Evolutionary conservation across 2,888 invertebrate species (phyloP).

Genomic region (Gymnosoma rotundatum): DNA sequence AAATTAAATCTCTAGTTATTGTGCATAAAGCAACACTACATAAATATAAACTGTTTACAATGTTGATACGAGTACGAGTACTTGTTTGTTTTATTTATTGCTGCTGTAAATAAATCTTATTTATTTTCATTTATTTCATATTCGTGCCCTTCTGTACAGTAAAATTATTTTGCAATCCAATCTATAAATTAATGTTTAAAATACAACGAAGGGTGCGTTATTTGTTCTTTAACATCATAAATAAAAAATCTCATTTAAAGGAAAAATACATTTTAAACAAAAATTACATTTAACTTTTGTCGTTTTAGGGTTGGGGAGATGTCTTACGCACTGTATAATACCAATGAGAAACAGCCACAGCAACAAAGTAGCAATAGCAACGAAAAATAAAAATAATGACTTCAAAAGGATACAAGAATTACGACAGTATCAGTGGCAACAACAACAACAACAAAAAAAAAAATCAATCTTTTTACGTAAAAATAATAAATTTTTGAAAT

Average conservation of each 20-base stretch:
- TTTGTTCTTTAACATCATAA: slow-evolving; percentile 52
- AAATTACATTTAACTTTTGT: background rate
- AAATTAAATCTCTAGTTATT: background rate
- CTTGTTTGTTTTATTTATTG: slow-evolving; percentile 1
- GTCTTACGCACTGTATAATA: slow-evolving; percentile 50
- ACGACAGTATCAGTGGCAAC: slow-evolving; percentile 13
- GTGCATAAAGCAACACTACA: background rate
- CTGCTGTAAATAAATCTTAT: slow-evolving; percentile 1
- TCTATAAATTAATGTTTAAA: slow-evolving; percentile 40
- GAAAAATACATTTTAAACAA: slow-evolving; percentile 26
- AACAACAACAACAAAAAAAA: background rate
- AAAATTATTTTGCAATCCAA: slow-evolving; percentile 8
- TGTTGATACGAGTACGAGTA: background rate
- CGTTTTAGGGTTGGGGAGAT: too few species aligned
- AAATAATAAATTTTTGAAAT: slow-evolving; percentile 69
- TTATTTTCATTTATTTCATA: background rate
- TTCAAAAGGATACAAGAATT: slow-evolving; percentile 29
- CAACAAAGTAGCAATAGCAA: background rate
- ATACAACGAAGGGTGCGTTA: background rate
- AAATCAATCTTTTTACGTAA: slow-evolving; percentile 65
- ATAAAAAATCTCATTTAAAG: slow-evolving; percentile 63
- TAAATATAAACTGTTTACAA: background rate
- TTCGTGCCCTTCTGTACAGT: too few species aligned
- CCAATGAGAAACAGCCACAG: too few species aligned
- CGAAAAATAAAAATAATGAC: slow-evolving; percentile 23